Conservation (phyloP, 1,140 invertebrate genomes). For the Drosophila elegans region DNA sequence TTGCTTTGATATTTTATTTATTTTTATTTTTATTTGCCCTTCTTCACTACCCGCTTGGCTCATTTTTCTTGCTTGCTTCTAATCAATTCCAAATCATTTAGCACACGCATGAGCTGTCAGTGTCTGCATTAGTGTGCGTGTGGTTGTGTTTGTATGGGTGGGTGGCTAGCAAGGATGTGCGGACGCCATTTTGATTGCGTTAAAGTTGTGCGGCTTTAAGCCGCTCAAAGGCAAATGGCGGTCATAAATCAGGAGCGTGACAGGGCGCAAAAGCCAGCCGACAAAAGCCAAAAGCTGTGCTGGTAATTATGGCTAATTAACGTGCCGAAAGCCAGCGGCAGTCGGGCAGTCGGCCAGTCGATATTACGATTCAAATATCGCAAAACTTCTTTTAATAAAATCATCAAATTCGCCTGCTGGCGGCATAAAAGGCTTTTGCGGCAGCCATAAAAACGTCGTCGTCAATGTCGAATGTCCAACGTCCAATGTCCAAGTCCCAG, state of each 20-base stretch:
- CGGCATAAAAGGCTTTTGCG: conserved; percentile 67
- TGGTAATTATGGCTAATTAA: conserved; percentile 82
- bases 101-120: conserved; percentile 76
- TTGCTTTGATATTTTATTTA: conserved; percentile 82
- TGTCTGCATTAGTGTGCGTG: conserved; percentile 11
- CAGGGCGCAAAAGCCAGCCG: conserved; percentile 76
- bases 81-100: conserved; percentile 82
- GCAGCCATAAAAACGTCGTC: conserved; percentile 73
- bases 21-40: conserved; percentile 78
- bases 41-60: conserved; percentile 3
- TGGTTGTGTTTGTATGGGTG: not conserved
- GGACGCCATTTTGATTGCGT: conserved; percentile 63
- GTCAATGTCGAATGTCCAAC: conserved; percentile 47
- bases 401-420: conserved; percentile 75
- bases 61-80: conserved; percentile 55
- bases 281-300: conserved; percentile 77
- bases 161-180: not conserved
- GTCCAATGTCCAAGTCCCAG: conserved; percentile 2
- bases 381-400: conserved; percentile 72
- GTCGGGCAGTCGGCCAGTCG: conserved; percentile 25
- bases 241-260: conserved; percentile 78
- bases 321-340: conserved; percentile 46
- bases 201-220: conserved; percentile 74
- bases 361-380: conserved; percentile 42
- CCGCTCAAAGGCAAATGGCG: conserved; percentile 51